These are phyloP conservation scores for Eustalomyia histrio DNA, from an alignment of 2,888 invertebrate species.

Conservation along the genomic window DNA sequence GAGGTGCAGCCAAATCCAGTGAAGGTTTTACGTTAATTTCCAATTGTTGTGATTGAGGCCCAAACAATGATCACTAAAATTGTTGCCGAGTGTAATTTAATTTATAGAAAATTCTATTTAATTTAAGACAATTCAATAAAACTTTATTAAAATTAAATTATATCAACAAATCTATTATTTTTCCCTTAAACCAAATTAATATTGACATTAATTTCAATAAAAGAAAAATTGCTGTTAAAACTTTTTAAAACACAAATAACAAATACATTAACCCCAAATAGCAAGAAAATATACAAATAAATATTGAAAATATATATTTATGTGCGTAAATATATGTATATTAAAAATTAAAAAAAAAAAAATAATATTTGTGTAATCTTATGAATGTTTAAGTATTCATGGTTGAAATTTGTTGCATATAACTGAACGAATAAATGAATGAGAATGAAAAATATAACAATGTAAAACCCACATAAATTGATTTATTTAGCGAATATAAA, in stretches of 20 bases:
- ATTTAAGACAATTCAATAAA: neutral
- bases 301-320: neutral
- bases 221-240: neutral
- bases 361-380: neutral
- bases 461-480: slow-evolving; percentile 18
- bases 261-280: neutral
- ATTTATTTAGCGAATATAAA: slow-evolving; percentile 26
- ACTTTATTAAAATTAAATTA: neutral
- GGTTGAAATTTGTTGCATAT: neutral
- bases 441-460: neutral
- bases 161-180: neutral
- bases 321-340: neutral
- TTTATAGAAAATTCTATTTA: too few relatives aligned
- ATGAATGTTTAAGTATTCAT: neutral
- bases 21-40: too few relatives aligned
- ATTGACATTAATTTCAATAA: neutral
- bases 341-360: too few relatives aligned
- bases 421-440: neutral
- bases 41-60: too few relatives aligned
- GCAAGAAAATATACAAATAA: neutral
- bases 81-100: too few relatives aligned
- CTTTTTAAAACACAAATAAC: neutral
- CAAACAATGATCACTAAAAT: too few relatives aligned
- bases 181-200: neutral
- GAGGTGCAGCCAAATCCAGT: too few relatives aligned